Evolutionary conservation across 2,113 vertebrate species (phyloP).

Genomic region (Sinocyclocheilus rhinocerous): DNA sequence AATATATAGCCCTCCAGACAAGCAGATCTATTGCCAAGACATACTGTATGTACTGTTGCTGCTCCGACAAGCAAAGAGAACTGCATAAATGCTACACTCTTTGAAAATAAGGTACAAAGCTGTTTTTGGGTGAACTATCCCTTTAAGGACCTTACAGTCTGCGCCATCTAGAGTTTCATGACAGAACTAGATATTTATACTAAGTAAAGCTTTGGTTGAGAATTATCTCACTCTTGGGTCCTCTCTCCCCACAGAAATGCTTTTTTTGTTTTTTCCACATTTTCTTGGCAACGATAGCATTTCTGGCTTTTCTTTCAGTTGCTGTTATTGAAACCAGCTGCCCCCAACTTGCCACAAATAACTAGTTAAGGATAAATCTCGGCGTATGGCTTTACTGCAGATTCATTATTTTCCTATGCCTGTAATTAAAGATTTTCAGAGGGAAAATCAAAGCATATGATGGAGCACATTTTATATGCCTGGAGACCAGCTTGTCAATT

Average conservation of each 20-base stretch:
- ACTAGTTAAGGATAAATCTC: constrained; percentile 72
- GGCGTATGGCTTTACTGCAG: constrained; percentile 66
- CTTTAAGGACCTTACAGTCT: neutral
- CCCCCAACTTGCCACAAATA: constrained; percentile 76
- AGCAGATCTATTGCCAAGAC: neutral
- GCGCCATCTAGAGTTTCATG: constrained; percentile 6
- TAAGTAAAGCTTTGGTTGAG: neutral
- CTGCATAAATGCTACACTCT: neutral
- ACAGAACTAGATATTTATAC: neutral
- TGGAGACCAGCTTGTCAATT: constrained; percentile 63
- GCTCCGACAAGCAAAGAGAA: neutral
- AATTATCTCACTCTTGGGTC: neutral
- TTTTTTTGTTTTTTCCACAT: constrained; percentile 57
- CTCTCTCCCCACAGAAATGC: constrained; percentile 50
- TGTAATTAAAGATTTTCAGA: constrained; percentile 71
- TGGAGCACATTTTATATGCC: constrained; percentile 67
- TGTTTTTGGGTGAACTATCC: neutral
- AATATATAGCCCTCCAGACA: neutral
- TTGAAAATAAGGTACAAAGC: no score
- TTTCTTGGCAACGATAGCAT: constrained; percentile 65
- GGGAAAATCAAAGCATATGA: constrained; percentile 66
- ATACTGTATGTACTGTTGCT: no score
- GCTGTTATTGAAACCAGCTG: constrained; percentile 80
- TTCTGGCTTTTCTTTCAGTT: constrained; percentile 68
- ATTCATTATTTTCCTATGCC: constrained; percentile 74